These are phyloP conservation scores for Chaenodraco wilsoni DNA, from an alignment of 2,797 vertebrate species.

Conservation along the genomic window DNA sequence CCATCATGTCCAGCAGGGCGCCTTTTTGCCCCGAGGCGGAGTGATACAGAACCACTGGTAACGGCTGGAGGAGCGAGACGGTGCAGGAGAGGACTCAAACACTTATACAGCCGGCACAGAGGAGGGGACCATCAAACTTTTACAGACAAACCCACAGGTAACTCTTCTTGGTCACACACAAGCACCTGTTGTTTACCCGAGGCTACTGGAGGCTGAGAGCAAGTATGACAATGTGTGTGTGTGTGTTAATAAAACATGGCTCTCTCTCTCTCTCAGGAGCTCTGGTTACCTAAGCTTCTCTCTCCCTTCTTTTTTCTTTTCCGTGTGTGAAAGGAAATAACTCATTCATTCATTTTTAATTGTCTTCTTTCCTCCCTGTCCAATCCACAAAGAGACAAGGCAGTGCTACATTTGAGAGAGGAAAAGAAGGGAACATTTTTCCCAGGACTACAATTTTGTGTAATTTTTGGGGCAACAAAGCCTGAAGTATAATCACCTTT, in stretches of 20 bases:
- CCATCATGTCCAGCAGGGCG: slow-evolving; percentile 71
- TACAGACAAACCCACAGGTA: slow-evolving; percentile 47
- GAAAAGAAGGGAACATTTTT: slow-evolving; percentile 24
- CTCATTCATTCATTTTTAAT: slow-evolving; percentile 86
- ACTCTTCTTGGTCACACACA: slow-evolving; percentile 34
- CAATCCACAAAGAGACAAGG: slow-evolving; percentile 39
- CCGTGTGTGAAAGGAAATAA: slow-evolving; percentile 82
- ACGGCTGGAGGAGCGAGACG: slow-evolving; percentile 69
- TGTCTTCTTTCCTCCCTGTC: slow-evolving; percentile 53
- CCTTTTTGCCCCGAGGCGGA: slow-evolving; percentile 63
- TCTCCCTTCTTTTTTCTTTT: slow-evolving; percentile 65
- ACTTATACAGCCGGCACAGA: slow-evolving; percentile 27
- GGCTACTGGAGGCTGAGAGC: slow-evolving; percentile 45
- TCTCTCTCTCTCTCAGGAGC: slow-evolving; percentile 29
- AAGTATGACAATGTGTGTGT: slow-evolving; percentile 50
- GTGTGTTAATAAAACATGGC: slow-evolving; percentile 35
- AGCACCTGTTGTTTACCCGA: slow-evolving; percentile 60
- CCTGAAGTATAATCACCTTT: not conserved
- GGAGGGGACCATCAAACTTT: slow-evolving; percentile 22
- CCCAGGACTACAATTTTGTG: slow-evolving; percentile 9
- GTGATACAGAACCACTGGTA: slow-evolving; percentile 75
- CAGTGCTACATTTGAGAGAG: slow-evolving; percentile 22
- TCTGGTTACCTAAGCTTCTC: slow-evolving; percentile 72
- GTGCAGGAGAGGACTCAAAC: slow-evolving; percentile 65
- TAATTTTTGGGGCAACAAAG: not conserved